These are phyloP conservation scores for Chelonus insularis DNA, from an alignment of 1,140 invertebrate genomes.

Conservation along the genomic window DNA sequence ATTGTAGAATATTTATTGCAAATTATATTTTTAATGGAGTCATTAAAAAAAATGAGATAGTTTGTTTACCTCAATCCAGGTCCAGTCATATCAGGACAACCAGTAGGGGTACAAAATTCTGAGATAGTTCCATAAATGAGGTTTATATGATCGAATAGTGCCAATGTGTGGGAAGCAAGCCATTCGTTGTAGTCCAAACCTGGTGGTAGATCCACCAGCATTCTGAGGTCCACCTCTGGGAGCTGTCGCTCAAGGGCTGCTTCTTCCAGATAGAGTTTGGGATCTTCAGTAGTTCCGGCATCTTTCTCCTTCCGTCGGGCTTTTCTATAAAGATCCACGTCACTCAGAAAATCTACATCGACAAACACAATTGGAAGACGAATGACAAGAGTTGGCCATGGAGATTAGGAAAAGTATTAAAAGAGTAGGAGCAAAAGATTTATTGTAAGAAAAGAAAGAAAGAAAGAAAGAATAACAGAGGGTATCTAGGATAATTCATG, in stretches of 20 bases:
- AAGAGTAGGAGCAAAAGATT: neutral
- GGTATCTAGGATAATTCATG: too few species aligned
- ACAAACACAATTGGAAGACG: too few species aligned
- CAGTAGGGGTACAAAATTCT: conserved; percentile 94
- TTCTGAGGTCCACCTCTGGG: conserved; percentile 88
- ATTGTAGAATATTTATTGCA: too few species aligned
- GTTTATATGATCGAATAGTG: conserved; percentile 98
- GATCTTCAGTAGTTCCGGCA: conserved; percentile 76
- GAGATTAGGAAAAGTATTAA: neutral
- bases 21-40: too few species aligned
- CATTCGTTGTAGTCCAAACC: conserved; percentile 97
- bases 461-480: too few species aligned
- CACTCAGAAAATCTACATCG: conserved; percentile 16
- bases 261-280: conserved; percentile 94
- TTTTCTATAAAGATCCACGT: conserved; percentile 74
- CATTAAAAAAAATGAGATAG: too few species aligned
- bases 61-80: conserved; percentile 86
- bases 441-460: conserved; percentile 10
- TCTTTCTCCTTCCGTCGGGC: conserved; percentile 96
- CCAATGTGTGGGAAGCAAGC: conserved; percentile 96
- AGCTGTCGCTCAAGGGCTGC: conserved; percentile 89
- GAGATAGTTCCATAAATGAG: conserved; percentile 96
- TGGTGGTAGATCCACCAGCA: conserved; percentile 89
- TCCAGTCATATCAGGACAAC: conserved; percentile 93
- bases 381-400: too few species aligned